These are phyloP conservation scores for Tychaedon coryphoeus DNA, from an alignment of 2,113 vertebrate species.

Conservation along the genomic window DNA sequence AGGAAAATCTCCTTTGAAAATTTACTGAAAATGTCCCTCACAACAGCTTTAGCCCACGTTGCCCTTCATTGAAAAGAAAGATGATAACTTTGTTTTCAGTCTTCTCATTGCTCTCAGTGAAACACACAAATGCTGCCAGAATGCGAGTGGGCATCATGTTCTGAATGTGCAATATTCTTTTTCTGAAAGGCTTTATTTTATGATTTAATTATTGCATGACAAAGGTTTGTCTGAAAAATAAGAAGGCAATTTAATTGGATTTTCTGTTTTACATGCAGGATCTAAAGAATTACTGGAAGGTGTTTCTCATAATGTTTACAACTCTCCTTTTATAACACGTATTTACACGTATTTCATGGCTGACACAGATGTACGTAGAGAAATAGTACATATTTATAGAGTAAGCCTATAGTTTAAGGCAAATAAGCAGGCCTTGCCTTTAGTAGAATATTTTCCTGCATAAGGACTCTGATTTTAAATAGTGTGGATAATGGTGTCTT, in stretches of 20 bases:
- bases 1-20: background rate
- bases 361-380: background rate
- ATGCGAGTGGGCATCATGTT: background rate
- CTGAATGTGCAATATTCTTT: background rate
- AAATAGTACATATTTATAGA: background rate
- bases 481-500: constrained; percentile 38
- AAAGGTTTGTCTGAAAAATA: background rate
- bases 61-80: background rate
- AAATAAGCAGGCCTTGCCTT: background rate
- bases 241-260: background rate
- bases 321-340: background rate
- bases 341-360: background rate
- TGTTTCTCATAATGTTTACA: background rate
- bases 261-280: background rate
- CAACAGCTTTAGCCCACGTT: background rate
- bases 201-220: background rate
- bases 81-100: background rate
- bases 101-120: background rate
- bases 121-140: background rate
- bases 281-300: constrained; percentile 19
- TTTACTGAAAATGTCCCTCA: background rate
- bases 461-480: constrained; percentile 19
- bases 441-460: background rate
- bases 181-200: background rate
- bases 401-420: background rate